phyloP scores from a whole-genome alignment of 2,113 vertebrate species.

The Heteronetta atricapilla region DNA sequence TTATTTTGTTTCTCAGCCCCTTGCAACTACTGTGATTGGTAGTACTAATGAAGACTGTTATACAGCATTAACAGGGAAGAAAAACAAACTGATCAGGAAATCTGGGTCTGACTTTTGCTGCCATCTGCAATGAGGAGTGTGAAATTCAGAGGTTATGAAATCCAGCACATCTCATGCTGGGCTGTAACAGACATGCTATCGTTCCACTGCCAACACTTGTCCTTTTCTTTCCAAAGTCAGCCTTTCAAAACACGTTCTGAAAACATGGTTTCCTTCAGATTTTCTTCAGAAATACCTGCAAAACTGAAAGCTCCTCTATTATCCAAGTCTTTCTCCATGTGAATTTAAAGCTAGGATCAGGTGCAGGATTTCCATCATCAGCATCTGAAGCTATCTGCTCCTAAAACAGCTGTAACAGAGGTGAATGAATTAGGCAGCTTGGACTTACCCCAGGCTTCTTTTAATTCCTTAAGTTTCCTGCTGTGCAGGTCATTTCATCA shows the following conservation, averaged over 20 bases:
- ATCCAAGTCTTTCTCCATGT: not conserved
- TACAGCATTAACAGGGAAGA: not conserved
- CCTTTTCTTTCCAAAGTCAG: not conserved
- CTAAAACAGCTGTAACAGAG: not conserved
- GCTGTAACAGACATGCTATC: not conserved
- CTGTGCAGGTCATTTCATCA: not conserved
- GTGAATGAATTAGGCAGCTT: not conserved
- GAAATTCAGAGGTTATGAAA: conserved; percentile 6
- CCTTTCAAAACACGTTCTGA: not conserved
- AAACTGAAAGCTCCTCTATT: not conserved
- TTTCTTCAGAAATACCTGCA: not conserved
- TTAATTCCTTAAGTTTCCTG: not conserved
- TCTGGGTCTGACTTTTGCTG: not conserved
- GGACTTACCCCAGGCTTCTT: not conserved
- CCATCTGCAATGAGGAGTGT: not conserved
- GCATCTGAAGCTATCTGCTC: not conserved
- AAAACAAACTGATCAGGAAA: not conserved
- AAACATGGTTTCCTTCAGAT: not conserved
- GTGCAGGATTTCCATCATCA: not conserved
- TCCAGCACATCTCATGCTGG: not conserved
- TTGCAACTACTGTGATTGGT: not conserved
- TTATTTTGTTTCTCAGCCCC: not conserved
- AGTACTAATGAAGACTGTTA: not conserved
- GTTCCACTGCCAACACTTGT: not conserved
- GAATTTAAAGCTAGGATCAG: not conserved